These are phyloP conservation scores for Oreotrochilus melanogaster DNA, from an alignment of 2,113 vertebrate genomes.

Conservation along the genomic window DNA sequence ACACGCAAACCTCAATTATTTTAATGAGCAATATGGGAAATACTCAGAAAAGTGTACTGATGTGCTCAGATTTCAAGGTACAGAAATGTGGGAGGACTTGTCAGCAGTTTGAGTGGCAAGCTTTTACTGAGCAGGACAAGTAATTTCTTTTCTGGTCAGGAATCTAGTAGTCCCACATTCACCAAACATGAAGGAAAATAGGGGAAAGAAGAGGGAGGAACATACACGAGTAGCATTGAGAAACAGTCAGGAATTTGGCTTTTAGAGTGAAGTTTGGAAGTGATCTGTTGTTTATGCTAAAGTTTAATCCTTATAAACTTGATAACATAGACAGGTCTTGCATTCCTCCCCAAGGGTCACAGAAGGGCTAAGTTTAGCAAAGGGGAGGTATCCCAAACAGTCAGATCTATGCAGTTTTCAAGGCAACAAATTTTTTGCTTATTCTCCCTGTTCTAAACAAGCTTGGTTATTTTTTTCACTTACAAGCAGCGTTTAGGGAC, in stretches of 20 bases:
- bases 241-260: conserved; percentile 54
- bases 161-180: conserved; percentile 34
- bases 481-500: not conserved
- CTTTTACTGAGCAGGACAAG: conserved; percentile 27
- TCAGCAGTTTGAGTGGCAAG: conserved; percentile 36
- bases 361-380: conserved; percentile 59
- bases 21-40: conserved; percentile 48
- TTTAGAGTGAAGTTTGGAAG: conserved; percentile 39
- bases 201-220: not conserved
- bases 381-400: conserved; percentile 9
- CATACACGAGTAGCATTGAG: not conserved
- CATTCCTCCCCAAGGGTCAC: conserved; percentile 49
- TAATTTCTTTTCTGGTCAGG: conserved; percentile 54
- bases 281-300: conserved; percentile 45
- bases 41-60: not conserved
- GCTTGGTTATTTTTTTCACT: not conserved
- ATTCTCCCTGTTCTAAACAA: not conserved
- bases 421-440: not conserved
- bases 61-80: conserved; percentile 31
- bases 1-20: not conserved
- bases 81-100: conserved; percentile 41
- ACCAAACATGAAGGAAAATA: not conserved
- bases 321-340: conserved; percentile 57
- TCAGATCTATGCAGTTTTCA: not conserved
- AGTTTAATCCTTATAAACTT: conserved; percentile 64